Evolutionary conservation across 2,888 invertebrate genomes (phyloP), one percentile per base, ranked within the genome.

Genomic region (Cepaea hortensis): DNA sequence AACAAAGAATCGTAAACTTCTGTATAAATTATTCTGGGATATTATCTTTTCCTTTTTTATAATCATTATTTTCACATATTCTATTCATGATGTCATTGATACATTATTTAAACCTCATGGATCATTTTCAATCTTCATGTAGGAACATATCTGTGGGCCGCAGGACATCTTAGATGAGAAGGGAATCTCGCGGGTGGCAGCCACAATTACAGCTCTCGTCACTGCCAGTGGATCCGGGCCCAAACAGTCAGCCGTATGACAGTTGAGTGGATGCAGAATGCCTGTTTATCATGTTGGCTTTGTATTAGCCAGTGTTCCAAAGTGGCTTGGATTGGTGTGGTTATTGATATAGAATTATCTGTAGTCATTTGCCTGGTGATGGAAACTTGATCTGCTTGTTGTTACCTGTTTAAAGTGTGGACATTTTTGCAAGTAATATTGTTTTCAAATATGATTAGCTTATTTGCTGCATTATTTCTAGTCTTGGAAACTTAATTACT

Each of bases 101-200:
- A 48, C 18, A 75, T 15, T 35, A 46, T 75, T 9, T 2, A 46
- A 46, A 75, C 75, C 9, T 35, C 18, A 48, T 75, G 9, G 9
- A 4, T 46, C 23, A 75, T 13, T 35, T 75, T 75, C 3, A 35
- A 15, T 46, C 15, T 75, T 75, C 46, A 55, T 50, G 23, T 23
- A 97, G 98, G 98, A 97, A 94, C 96, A 98, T 91, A 96, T 98
- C 94, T 98, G 98, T 95, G 97, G 97, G 94, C 96, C 98, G 70
- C 97, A 97, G 68, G 98, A 98, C 95, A 97, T 98, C 20, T 95
- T 98, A 75, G 98, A 98, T 95, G 98, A 98, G 87, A 97, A 92
- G 77, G 93, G 97, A 1, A 96, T 97, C n/a, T 97, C 97, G 2
- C 97, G 97, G 93, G 96, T 98, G 50, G 98, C 98, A 81, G 96